Conservation (phyloP, 2,888 invertebrate species). For the Phengaris alcon region DNA sequence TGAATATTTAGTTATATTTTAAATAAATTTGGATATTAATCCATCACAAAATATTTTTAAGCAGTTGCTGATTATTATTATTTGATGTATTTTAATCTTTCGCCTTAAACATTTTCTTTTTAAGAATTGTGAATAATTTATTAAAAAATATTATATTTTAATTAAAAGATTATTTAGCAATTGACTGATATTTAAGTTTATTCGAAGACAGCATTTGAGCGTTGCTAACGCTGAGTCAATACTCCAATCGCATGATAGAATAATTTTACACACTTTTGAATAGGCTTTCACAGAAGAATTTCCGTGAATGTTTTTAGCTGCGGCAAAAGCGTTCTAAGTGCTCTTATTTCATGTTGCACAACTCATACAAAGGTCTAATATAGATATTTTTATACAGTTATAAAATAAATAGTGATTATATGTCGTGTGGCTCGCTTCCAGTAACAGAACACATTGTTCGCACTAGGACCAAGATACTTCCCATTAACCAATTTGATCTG, state of each 20-base stretch:
- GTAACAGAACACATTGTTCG: conserved; percentile 3
- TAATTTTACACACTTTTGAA: conserved; percentile 29
- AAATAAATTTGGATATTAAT: conserved; percentile 12
- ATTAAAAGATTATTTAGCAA: conserved; percentile 29
- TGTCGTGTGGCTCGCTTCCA: conserved; percentile 9
- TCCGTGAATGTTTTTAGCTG: conserved; percentile 29
- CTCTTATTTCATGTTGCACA: conserved; percentile 40
- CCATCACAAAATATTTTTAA: conserved; percentile 22
- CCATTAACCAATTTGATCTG: conserved; percentile 4
- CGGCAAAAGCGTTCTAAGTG: conserved; percentile 41
- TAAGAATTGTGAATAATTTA: conserved; percentile 30
- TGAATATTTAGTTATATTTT: conserved; percentile 27
- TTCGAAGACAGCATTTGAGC: conserved; percentile 34
- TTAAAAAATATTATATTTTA: conserved; percentile 29
- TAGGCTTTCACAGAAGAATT: conserved; percentile 30
- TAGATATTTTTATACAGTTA: conserved; percentile 40
- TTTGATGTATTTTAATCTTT: conserved; percentile 14
- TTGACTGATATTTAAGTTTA: conserved; percentile 30
- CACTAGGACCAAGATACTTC: conserved; percentile 30
- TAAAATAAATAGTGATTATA: conserved; percentile 29
- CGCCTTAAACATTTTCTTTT: conserved; percentile 17
- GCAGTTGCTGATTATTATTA: conserved; percentile 8
- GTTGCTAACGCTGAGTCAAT: conserved; percentile 37
- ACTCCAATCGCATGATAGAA: conserved; percentile 4
- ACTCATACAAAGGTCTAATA: conserved; percentile 34